Evolutionary conservation across 2,113 vertebrate species (phyloP).

Genomic region (Hippocampus mohnikei): DNA sequence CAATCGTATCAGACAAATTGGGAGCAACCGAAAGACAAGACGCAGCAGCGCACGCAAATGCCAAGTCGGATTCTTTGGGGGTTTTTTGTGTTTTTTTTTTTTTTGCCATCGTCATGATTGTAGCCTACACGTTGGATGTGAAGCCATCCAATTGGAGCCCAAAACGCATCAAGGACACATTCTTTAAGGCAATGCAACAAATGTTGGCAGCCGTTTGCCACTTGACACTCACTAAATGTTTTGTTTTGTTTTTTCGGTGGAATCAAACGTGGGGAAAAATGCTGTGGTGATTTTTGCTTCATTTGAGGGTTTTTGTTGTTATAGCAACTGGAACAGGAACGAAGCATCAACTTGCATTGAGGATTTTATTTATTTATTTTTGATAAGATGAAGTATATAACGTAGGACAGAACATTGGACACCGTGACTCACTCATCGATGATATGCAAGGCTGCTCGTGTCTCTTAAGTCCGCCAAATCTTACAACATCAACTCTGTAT

Average conservation of each 20-base stretch:
- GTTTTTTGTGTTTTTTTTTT: no score
- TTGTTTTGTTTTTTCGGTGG: no score
- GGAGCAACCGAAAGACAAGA: neutral
- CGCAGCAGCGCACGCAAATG: neutral
- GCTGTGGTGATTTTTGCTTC: neutral
- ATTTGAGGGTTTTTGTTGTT: neutral
- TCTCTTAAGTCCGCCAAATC: constrained; percentile 67
- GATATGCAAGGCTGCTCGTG: constrained; percentile 38
- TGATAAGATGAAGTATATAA: neutral
- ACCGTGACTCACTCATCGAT: constrained; percentile 3
- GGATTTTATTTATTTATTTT: neutral
- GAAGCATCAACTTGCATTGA: neutral
- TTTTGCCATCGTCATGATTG: neutral
- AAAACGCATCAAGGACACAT: neutral
- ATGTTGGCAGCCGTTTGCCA: neutral
- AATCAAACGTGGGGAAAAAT: neutral
- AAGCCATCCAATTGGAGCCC: neutral
- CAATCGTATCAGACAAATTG: neutral
- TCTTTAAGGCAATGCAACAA: neutral
- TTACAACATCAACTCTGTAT: constrained; percentile 72
- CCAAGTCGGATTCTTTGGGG: neutral
- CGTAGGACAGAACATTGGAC: neutral
- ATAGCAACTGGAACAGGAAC: neutral
- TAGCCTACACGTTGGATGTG: neutral
- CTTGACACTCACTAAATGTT: neutral